Percentiles rank a stretch among this genome's conserved stretches.
Evolutionary conservation across 2,888 invertebrate species (phyloP).

Genomic region (Criorhina ranunculi): DNA sequence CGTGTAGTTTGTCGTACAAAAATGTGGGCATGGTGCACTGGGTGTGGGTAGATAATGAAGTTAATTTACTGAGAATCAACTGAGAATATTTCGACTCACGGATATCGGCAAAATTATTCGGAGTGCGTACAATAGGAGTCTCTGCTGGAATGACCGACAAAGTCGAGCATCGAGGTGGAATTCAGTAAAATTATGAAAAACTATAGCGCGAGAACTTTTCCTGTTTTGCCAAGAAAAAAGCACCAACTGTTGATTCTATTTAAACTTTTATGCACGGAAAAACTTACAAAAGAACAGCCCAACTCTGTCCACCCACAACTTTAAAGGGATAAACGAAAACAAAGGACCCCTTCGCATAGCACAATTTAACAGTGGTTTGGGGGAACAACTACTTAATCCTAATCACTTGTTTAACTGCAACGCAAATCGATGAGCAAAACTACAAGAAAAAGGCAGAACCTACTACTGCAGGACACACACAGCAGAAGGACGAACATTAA

Average conservation of each 20-base stretch:
- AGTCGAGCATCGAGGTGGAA: background rate
- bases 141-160: too few species aligned
- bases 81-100: background rate
- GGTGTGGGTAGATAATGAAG: background rate
- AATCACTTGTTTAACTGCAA: slow-evolving; percentile 5
- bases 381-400: slow-evolving; percentile 35
- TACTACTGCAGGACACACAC: background rate
- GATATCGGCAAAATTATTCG: slow-evolving; percentile 19
- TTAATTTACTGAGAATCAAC: background rate
- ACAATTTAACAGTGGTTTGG: background rate
- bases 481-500: background rate
- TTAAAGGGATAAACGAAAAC: background rate
- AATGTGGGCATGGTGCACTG: too few species aligned
- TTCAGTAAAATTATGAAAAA: background rate
- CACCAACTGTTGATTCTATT: slow-evolving; percentile 12
- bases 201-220: background rate
- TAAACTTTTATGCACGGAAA: slow-evolving; percentile 4
- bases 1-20: slow-evolving; percentile 19
- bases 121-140: background rate
- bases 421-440: slow-evolving; percentile 20
- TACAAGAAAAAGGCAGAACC: slow-evolving; percentile 10
- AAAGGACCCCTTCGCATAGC: background rate
- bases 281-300: background rate
- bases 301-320: too few species aligned
- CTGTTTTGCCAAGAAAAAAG: background rate